These are phyloP conservation scores for Leucoma salicis DNA, from an alignment of 2,888 invertebrate species.

Conservation along the genomic window DNA sequence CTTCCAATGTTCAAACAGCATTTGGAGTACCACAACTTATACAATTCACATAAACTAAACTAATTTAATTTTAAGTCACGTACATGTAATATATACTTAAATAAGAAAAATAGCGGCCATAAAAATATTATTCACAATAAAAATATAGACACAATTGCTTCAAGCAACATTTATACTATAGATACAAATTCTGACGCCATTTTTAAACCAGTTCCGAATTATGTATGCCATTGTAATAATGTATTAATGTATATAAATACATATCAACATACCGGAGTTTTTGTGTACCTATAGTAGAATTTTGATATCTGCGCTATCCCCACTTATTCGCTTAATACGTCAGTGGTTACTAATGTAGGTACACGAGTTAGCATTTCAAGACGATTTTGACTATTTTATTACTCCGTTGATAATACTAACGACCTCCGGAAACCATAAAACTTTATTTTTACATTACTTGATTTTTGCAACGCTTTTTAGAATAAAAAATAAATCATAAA, in stretches of 20 bases:
- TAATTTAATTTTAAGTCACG: constrained; percentile 11
- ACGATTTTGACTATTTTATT: constrained; percentile 5
- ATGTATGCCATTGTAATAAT: constrained; percentile 48
- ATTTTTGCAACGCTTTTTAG: background rate
- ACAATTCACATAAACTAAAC: background rate
- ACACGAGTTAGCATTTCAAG: constrained; percentile 6
- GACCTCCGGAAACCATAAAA: constrained; percentile 1
- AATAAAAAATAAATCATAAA: background rate
- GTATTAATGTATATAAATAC: constrained; percentile 51
- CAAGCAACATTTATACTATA: constrained; percentile 20
- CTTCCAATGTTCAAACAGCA: no score
- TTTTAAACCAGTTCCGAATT: constrained; percentile 49
- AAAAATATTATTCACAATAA: constrained; percentile 23
- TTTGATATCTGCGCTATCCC: constrained; percentile 34
- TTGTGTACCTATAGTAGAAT: constrained; percentile 40
- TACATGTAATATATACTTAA: constrained; percentile 5
- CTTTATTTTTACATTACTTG: background rate
- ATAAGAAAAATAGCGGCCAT: constrained; percentile 10
- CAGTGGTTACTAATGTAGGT: constrained; percentile 11
- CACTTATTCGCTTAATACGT: constrained; percentile 15
- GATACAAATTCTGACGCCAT: constrained; percentile 40
- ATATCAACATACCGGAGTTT: constrained; percentile 37
- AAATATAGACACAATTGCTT: constrained; percentile 22
- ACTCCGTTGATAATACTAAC: constrained; percentile 1
- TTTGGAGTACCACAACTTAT: constrained; percentile 2